A percentile compares a stretch with the other conserved stretches of the same genome.
These are phyloP conservation scores for Artibeus jamaicensis DNA, from an alignment of 2,797 vertebrate genomes.

Conservation along the genomic window DNA sequence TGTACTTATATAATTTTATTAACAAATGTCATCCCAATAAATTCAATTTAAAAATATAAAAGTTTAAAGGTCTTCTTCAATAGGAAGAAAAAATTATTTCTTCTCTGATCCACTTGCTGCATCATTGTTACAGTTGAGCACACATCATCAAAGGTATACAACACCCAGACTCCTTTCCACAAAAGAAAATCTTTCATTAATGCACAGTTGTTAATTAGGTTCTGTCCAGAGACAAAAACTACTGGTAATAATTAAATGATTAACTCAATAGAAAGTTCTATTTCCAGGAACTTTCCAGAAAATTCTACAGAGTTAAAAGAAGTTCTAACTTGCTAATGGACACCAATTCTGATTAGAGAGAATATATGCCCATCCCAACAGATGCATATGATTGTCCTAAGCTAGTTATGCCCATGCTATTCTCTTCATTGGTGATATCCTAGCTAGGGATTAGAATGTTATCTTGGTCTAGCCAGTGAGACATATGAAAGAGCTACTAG, in stretches of 20 bases:
- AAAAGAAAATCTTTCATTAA: conserved; percentile 40
- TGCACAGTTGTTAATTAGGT: neutral
- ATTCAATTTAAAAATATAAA: neutral
- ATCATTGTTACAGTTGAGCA: neutral
- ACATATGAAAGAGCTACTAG: neutral
- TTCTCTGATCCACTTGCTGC: neutral
- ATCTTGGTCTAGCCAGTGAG: neutral
- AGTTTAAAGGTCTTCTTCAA: neutral
- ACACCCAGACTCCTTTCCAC: neutral
- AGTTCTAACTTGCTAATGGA: neutral
- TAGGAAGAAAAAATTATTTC: neutral
- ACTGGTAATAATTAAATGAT: neutral
- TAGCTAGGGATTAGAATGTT: neutral
- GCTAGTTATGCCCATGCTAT: neutral
- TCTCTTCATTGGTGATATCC: neutral
- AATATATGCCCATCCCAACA: neutral
- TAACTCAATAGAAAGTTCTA: neutral
- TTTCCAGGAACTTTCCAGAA: neutral
- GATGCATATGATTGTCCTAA: neutral
- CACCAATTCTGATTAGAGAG: neutral
- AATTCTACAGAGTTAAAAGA: neutral
- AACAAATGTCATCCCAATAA: neutral
- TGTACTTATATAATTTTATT: neutral
- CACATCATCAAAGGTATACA: neutral
- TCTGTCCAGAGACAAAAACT: neutral